These are phyloP conservation scores for Mnemiopsis leidyi DNA, from an alignment of 37 sponge, comb jelly and placozoan species.

Conservation along the genomic window DNA sequence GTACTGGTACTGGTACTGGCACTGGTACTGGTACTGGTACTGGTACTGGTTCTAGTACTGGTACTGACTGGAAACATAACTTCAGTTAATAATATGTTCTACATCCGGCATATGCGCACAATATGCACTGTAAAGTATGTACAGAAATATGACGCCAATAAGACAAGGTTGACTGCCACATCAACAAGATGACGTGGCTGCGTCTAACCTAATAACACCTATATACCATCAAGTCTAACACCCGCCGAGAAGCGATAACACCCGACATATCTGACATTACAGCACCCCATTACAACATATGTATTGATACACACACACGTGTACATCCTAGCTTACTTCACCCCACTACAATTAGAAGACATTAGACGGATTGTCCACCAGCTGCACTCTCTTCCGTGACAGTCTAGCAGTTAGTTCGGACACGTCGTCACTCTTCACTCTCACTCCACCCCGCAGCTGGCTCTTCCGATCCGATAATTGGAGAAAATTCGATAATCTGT, in stretches of 20 bases:
- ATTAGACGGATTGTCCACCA: too few species aligned
- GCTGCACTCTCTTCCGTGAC: background rate
- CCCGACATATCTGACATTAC: background rate
- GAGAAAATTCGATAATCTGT: background rate
- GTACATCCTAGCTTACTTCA: too few species aligned
- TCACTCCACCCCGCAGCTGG: background rate
- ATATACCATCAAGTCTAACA: too few species aligned
- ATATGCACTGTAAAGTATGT: too few species aligned
- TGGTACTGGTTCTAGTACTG: background rate
- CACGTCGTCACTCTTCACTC: too few species aligned
- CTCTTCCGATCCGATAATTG: background rate
- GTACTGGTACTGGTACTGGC: background rate
- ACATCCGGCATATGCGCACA: background rate
- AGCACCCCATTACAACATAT: background rate
- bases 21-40: background rate
- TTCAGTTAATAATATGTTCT: background rate
- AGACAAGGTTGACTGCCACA: background rate
- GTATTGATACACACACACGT: too few species aligned
- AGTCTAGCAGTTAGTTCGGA: too few species aligned
- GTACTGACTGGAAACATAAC: too few species aligned
- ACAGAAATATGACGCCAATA: background rate
- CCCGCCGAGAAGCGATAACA: too few species aligned
- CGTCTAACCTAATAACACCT: too few species aligned
- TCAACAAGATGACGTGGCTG: background rate
- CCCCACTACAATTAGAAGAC: too few species aligned